Conservation (phyloP, 2,113 vertebrate genomes). For the Psittacula cyanocephala region DNA sequence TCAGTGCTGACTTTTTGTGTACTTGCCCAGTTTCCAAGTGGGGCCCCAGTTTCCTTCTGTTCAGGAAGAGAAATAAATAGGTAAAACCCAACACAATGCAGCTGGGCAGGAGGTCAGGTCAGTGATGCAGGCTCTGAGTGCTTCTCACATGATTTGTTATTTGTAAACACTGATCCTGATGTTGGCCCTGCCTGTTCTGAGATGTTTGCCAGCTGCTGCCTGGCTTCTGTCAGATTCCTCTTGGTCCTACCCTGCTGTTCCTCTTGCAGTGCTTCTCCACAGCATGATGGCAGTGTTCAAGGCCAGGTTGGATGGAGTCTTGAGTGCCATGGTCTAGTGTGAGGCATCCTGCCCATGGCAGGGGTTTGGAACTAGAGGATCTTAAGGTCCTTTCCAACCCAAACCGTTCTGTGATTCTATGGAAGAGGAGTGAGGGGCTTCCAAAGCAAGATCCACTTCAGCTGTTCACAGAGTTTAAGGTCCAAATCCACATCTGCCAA, state of each 20-base stretch:
- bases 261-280: not conserved
- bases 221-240: not conserved
- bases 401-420: not conserved
- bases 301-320: not conserved
- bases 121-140: not conserved
- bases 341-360: not conserved
- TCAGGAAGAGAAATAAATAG: not conserved
- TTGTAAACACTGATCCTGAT: not conserved
- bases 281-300: not conserved
- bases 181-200: conserved; percentile 1
- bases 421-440: not conserved
- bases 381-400: not conserved
- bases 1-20: not conserved
- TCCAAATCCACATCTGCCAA: not conserved
- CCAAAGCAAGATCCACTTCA: not conserved
- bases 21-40: not conserved
- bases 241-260: not conserved
- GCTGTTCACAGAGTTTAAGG: not conserved
- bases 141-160: conserved; percentile 20
- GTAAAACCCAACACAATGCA: not conserved
- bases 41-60: conserved; percentile 17
- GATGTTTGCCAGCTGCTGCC: conserved; percentile 34
- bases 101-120: conserved; percentile 9
- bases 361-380: not conserved
- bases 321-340: not conserved